Base-by-base conservation (phyloP, 2,888 invertebrate species). In the Syritta pipiens region DNA sequence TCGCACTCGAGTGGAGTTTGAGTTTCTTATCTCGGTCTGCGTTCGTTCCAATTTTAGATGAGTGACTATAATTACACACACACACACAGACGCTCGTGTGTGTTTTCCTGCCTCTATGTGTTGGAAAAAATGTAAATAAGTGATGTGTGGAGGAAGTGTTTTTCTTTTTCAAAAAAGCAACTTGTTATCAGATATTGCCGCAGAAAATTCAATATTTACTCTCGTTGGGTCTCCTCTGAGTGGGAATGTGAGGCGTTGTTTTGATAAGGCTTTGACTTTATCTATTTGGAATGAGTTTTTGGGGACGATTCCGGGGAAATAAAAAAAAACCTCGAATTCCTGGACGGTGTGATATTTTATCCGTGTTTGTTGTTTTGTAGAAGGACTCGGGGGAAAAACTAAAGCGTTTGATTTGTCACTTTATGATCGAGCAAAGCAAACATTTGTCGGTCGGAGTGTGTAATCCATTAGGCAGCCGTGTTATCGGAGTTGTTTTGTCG, bases 1-100 rank as follows among this genome's bases (percentile, higher is more conserved):
- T 37, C 19, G 37, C 28, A 28, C 6, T 2, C 28, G 24, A 51
- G 60, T 44, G 46, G 49, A 51, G 68, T 67, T 51, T 53, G 63
- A 57, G 76, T 57, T 71, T 65, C 71, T 77, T 77, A 77, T 71
- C 76, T 71, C 48, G 40, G 65, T 37, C 37, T 53, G 19, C 35
- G 71, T n/a, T n/a, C n/a, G n/a, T 65, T 71, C 71, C 71, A 65
- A 71, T 71, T 71, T 65, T 46, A 77, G 63, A 63, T 51, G 63
- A 68, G n/a, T 14, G 5, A 3, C 32, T 63, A 53, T 69, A 59
- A 77, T 71, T 59, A 65, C 53, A 49, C 60, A 68, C 46, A 68
- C 75, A 60, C 60, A 59, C 74, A 68, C 67, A 72, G 40, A n/a
- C n/a, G n/a, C n/a, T n/a, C n/a, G n/a, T n/a, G n/a, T n/a, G n/a